These are phyloP conservation scores for Scaptomyza tumidula DNA, from an alignment of 2,888 invertebrate genomes.

Conservation along the genomic window DNA sequence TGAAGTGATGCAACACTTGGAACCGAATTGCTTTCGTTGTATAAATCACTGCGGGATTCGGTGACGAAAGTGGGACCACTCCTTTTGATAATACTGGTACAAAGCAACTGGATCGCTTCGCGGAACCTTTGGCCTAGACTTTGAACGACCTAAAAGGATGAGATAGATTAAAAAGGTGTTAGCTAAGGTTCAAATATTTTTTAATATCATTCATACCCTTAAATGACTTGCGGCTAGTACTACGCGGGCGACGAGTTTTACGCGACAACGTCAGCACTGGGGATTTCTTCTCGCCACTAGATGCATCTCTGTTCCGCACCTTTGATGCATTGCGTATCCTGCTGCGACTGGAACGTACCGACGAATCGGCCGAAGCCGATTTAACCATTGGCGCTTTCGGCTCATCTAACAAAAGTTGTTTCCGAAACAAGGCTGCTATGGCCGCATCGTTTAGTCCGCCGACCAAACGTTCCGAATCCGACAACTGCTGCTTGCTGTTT, in stretches of 20 bases:
- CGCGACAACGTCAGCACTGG: not conserved
- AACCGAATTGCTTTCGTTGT: conserved; percentile 89
- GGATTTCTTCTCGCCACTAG: conserved; percentile 36
- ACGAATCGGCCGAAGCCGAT: not conserved
- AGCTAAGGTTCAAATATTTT: not conserved
- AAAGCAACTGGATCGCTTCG: conserved; percentile 89
- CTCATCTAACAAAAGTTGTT: conserved; percentile 54
- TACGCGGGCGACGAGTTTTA: conserved; percentile 48
- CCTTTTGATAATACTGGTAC: conserved; percentile 90
- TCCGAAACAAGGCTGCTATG: conserved; percentile 36
- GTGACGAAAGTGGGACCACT: conserved; percentile 89
- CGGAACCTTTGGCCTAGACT: conserved; percentile 40
- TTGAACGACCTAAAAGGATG: conserved; percentile 54
- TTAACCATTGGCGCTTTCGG: conserved; percentile 1
- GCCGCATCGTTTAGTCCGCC: not conserved
- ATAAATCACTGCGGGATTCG: conserved; percentile 89
- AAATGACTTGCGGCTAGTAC: conserved; percentile 22
- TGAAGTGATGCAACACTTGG: conserved; percentile 10
- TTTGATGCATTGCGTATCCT: conserved; percentile 33
- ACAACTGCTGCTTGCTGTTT: not conserved
- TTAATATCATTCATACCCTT: conserved; percentile 10
- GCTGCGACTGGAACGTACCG: conserved; percentile 53
- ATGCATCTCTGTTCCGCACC: not conserved
- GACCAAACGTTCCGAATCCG: conserved; percentile 13
- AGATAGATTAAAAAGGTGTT: not conserved